Evolutionary conservation across 2,888 invertebrate genomes (phyloP), one percentile per base, ranked within the genome.

Genomic region (Scaptomyza reducta): DNA sequence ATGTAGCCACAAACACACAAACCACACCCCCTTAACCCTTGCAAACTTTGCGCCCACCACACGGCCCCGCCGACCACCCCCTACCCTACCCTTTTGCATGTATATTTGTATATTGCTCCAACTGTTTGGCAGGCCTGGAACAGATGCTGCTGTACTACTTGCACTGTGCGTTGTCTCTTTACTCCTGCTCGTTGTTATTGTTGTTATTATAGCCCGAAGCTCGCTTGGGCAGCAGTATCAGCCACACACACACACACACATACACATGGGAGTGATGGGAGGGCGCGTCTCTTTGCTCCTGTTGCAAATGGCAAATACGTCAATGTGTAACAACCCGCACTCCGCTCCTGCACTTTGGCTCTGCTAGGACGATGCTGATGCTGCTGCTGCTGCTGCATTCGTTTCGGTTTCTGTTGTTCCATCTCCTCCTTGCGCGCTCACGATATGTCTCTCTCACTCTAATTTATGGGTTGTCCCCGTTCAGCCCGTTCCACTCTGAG

Each of bases 291-390:
- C 72, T 72, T 73, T 62, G 53, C 60, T 50, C 50, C 74, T 74
- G 74, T 71, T 80, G 67, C 74, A 77, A 77, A 79, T 82, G 71
- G 82, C 84, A 81, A 81, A 81, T 81, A 84, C 85, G 72, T 82
- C 82, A 82, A 84, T 85, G 81, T 70, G 46, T 63, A 14, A 35
- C 25, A 13, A n/a, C 46, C 44, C 49, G 50, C 55, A 50, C 42
- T 11, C 44, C 40, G 46, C 45, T 49, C 40, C 55, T 41, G 33
- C 53, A 31, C 14, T 16, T 38, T 10, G 13, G n/a, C 40, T 13
- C 22, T n/a, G 14, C 11, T 11, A 9, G 54, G n/a, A 35, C 35
- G 2, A 14, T 29, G n/a, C 33, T 29, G 29, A 14, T n/a, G 31
- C 29, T 49, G 29, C 25, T 47, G 22, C 31, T 42, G 53, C 49